phyloP scores from a whole-genome alignment of 2,113 vertebrate genomes.

The Austrofundulus limnaeus region DNA sequence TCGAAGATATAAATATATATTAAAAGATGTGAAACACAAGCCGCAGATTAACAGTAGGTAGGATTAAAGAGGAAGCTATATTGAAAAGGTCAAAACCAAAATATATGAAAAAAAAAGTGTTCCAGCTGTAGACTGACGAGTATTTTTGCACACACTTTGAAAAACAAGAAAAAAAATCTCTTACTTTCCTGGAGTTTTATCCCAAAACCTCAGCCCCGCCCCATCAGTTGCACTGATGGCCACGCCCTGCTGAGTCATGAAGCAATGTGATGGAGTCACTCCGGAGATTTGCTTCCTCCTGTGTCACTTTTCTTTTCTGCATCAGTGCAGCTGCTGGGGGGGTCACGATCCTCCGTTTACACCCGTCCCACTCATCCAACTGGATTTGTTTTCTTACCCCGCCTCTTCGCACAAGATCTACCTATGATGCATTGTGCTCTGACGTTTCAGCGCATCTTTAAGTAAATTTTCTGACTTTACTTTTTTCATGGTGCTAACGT shows the following conservation, averaged over 20 bases:
- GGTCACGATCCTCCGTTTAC: constrained; percentile 11
- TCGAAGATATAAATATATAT: constrained; percentile 82
- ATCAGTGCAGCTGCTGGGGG: constrained; percentile 41
- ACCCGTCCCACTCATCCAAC: constrained; percentile 19
- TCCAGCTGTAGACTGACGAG: constrained; percentile 72
- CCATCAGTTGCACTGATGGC: constrained; percentile 50
- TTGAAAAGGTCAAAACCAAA: constrained; percentile 63
- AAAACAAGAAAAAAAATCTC: constrained; percentile 30
- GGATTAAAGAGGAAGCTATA: constrained; percentile 68
- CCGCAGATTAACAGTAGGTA: constrained; percentile 66
- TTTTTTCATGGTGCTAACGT: too few relatives aligned
- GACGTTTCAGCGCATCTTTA: constrained; percentile 31
- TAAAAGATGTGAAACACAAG: constrained; percentile 66
- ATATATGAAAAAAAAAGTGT: constrained; percentile 59
- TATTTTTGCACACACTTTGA: constrained; percentile 81
- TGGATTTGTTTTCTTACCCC: constrained; percentile 30
- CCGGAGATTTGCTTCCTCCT: constrained; percentile 70
- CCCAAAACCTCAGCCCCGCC: constrained; percentile 20
- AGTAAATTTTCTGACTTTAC: constrained; percentile 55
- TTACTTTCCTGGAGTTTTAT: constrained; percentile 46
- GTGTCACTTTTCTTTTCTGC: constrained; percentile 21
- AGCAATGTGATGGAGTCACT: constrained; percentile 71
- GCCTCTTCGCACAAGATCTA: neutral
- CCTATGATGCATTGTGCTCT: constrained; percentile 11
- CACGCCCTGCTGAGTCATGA: constrained; percentile 15